Evolutionary conservation across 2,113 vertebrate species (phyloP).

Genomic region (Centrocercus urophasianus): DNA sequence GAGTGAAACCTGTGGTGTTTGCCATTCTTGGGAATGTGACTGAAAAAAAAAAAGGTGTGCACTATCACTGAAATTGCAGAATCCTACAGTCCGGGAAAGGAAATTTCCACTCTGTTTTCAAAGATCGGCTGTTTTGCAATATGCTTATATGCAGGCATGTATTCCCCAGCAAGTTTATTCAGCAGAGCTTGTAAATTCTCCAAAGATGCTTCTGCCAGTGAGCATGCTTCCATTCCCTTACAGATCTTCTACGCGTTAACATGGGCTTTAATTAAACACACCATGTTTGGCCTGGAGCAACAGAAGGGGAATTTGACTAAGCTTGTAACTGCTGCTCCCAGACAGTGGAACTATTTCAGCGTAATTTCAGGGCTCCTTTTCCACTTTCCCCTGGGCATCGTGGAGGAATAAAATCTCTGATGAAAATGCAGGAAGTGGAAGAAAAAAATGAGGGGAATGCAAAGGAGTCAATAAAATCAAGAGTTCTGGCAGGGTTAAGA

Average conservation of each 20-base stretch:
- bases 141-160: background rate
- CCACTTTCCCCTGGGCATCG: background rate
- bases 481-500: background rate
- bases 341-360: background rate
- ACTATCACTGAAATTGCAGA: constrained; percentile 9
- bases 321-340: background rate
- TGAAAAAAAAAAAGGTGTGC: background rate
- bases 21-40: background rate
- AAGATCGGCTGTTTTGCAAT: background rate
- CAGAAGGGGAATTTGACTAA: background rate
- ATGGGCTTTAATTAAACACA: background rate
- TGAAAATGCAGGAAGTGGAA: background rate
- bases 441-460: background rate
- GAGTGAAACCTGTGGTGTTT: background rate
- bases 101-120: constrained; percentile 5
- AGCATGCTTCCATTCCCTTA: background rate
- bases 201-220: background rate
- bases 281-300: background rate
- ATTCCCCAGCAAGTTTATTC: background rate
- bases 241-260: background rate
- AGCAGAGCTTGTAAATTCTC: background rate
- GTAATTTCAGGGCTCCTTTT: background rate
- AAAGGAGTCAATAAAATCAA: background rate
- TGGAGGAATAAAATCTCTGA: background rate
- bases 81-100: background rate